phyloP scores from a whole-genome alignment of 2,888 invertebrate genomes.

The Temnothorax rugatulus region DNA sequence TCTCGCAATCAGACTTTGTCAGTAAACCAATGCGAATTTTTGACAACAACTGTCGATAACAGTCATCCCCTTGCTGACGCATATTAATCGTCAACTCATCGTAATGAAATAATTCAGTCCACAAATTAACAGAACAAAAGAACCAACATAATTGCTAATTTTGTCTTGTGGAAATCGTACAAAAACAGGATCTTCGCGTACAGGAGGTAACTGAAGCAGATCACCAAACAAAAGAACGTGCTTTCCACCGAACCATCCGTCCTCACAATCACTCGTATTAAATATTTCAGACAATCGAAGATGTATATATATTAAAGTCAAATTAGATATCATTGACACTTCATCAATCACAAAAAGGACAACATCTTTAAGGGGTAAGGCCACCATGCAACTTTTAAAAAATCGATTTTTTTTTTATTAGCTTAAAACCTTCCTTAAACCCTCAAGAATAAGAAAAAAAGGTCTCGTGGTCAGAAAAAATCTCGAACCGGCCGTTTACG shows the following conservation, averaged over 20 bases:
- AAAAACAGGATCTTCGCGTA: conserved; percentile 67
- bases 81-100: conserved; percentile 74
- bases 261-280: neutral
- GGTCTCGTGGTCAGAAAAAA: neutral
- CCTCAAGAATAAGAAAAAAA: neutral
- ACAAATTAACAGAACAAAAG: conserved; percentile 65
- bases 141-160: conserved; percentile 72
- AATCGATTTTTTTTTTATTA: neutral
- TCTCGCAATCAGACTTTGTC: neutral
- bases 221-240: neutral
- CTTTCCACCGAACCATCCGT: neutral
- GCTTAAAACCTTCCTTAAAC: neutral
- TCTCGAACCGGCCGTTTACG: neutral
- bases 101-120: conserved; percentile 74
- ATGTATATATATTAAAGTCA: neutral
- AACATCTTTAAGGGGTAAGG: neutral
- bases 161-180: conserved; percentile 66
- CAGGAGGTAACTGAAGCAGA: neutral
- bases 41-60: conserved; percentile 72
- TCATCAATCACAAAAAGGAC: neutral
- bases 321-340: conserved; percentile 18
- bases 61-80: conserved; percentile 53
- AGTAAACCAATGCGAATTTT: conserved; percentile 20
- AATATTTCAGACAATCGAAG: conserved; percentile 19
- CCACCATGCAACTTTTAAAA: neutral